Percentiles rank a stretch among this genome's conserved stretches.
These are phyloP conservation scores for Coremacera marginata DNA, from an alignment of 2,888 invertebrate species.

Conservation along the genomic window DNA sequence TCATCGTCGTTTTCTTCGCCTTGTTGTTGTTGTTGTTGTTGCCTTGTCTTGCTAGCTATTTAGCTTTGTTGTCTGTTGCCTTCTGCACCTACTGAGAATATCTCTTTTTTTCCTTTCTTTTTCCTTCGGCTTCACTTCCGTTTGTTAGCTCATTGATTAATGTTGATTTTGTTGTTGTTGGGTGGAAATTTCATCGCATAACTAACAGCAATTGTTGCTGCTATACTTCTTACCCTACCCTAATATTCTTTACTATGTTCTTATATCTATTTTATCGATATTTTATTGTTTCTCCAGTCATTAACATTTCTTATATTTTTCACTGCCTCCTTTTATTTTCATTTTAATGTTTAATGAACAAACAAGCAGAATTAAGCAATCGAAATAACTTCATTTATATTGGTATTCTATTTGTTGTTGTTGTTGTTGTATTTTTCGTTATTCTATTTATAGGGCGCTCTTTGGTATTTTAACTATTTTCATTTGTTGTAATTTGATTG, in stretches of 20 bases:
- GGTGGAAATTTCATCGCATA: slow-evolving; percentile 47
- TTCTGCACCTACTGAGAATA: background rate
- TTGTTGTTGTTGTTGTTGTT: background rate
- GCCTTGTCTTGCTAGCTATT: background rate
- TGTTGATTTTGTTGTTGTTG: slow-evolving; percentile 50
- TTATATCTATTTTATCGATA: slow-evolving; percentile 26
- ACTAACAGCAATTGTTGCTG: slow-evolving; percentile 45
- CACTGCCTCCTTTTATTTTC: slow-evolving; percentile 18
- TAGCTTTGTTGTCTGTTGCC: background rate
- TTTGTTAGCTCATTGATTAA: slow-evolving; percentile 49
- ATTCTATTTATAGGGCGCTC: background rate
- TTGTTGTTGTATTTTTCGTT: background rate
- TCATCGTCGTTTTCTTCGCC: background rate
- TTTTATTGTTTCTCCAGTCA: slow-evolving; percentile 25
- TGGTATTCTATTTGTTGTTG: background rate
- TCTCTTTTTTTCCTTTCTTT: background rate
- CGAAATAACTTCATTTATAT: slow-evolving; percentile 31
- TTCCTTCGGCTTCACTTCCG: background rate
- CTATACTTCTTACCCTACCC: background rate
- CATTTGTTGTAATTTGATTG: background rate
- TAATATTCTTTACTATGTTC: too few relatives aligned
- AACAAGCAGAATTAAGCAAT: slow-evolving; percentile 38
- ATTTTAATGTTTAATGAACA: slow-evolving; percentile 37
- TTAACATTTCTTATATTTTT: slow-evolving; percentile 24
- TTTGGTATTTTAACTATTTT: background rate